Percentiles rank a stretch among this genome's conserved stretches.
These are phyloP conservation scores for Cryptomyrus ogoouensis DNA, from an alignment of 2,113 vertebrate species.

Conservation along the genomic window DNA sequence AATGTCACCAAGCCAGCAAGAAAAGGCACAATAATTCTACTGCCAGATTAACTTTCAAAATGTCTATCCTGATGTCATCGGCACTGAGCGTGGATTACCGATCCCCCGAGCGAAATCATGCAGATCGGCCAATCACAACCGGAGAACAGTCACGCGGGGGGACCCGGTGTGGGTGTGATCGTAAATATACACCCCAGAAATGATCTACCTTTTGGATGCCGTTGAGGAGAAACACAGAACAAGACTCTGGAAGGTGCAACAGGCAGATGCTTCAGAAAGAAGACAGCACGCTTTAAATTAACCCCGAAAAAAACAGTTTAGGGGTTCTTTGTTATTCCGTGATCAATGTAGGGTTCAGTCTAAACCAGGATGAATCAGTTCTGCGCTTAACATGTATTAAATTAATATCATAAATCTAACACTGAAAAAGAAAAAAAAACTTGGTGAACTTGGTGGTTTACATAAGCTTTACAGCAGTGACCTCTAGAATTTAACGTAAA, in stretches of 20 bases:
- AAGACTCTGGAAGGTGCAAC: not conserved
- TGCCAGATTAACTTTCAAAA: constrained; percentile 20
- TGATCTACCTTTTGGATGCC: not conserved
- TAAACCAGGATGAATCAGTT: not conserved
- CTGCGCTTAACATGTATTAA: not conserved
- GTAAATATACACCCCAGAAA: not conserved
- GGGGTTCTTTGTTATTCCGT: not conserved
- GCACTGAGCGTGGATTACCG: not conserved
- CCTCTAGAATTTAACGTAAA: not conserved
- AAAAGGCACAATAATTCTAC: constrained; percentile 12
- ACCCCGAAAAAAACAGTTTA: not conserved
- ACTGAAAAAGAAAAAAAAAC: not conserved
- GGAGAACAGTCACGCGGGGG: not conserved
- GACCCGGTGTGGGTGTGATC: not conserved
- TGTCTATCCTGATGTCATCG: constrained; percentile 13
- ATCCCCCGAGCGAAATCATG: not conserved
- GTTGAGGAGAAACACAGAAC: not conserved
- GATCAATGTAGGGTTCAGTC: not conserved
- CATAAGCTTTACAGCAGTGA: not conserved
- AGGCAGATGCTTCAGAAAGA: not conserved
- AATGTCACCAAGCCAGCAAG: constrained; percentile 23
- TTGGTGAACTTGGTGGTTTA: not conserved
- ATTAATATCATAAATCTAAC: not conserved
- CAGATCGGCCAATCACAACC: not conserved
- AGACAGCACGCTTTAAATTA: not conserved